Conservation (phyloP, 2,797 vertebrate species). For the Enteromius paludinosus region DNA sequence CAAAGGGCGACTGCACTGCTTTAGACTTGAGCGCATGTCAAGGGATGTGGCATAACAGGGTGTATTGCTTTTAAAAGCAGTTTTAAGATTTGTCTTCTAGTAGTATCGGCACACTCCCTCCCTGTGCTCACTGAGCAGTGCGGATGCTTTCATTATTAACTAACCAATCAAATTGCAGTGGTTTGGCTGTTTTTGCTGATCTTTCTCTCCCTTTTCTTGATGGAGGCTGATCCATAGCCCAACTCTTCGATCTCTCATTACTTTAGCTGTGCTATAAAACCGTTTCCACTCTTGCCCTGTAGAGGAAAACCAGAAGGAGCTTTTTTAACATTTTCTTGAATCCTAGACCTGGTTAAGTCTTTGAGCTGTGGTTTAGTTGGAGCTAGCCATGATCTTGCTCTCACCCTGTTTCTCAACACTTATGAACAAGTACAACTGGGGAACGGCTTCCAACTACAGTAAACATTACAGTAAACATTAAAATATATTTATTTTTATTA, state of each 20-base stretch:
- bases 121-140: constrained; percentile 67
- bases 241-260: constrained; percentile 35
- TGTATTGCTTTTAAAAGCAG: constrained; percentile 2
- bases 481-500: neutral
- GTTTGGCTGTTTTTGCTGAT: constrained; percentile 69
- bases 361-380: constrained; percentile 72
- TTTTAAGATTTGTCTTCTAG: constrained; percentile 21
- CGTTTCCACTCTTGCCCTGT: constrained; percentile 66
- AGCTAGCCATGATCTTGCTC: constrained; percentile 68
- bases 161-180: constrained; percentile 73
- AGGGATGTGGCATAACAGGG: neutral
- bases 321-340: constrained; percentile 77
- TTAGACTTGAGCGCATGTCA: constrained; percentile 2
- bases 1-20: constrained; percentile 36
- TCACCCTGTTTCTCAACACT: constrained; percentile 61
- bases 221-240: constrained; percentile 70
- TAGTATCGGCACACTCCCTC: constrained; percentile 35
- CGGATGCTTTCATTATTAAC: constrained; percentile 68
- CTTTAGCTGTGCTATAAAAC: constrained; percentile 66
- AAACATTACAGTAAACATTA: too few species aligned
- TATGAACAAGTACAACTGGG: constrained; percentile 39
- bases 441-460: constrained; percentile 69
- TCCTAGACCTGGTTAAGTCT: constrained; percentile 70
- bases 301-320: constrained; percentile 72
- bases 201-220: constrained; percentile 65